A percentile compares a stretch with the other conserved stretches of the same genome.
These are phyloP conservation scores for Styela plicata DNA, from an alignment of 23 tunicate genomes.

Conservation along the genomic window DNA sequence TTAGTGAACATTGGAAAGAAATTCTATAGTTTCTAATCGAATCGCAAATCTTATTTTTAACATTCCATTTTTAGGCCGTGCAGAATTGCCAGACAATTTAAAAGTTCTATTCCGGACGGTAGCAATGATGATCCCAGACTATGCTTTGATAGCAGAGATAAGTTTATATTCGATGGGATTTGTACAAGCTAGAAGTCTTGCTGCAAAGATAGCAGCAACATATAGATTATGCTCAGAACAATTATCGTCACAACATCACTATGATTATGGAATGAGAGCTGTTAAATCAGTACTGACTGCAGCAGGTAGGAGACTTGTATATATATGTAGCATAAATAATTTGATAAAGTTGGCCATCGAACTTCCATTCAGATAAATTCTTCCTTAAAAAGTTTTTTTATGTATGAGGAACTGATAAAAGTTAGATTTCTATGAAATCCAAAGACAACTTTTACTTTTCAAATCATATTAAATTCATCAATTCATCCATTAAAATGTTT, in stretches of 20 bases:
- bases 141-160: conserved; percentile 98
- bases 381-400: no score
- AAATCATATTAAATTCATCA: no score
- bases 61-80: conserved; percentile 79
- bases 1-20: no score
- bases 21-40: no score
- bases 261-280: conserved; percentile 98
- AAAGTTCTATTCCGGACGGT: conserved; percentile 97
- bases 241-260: conserved; percentile 95
- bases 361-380: no score
- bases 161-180: conserved; percentile 96
- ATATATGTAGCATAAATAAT: no score
- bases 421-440: no score
- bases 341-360: no score
- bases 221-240: conserved; percentile 96
- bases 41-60: no score
- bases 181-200: conserved; percentile 86
- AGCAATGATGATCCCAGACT: conserved; percentile 99
- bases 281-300: conserved; percentile 98
- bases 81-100: conserved; percentile 96
- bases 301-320: conserved; percentile 51
- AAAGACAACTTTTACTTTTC: no score
- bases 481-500: no score
- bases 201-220: conserved; percentile 97
- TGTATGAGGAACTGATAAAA: no score